phyloP scores from a whole-genome alignment of 2,888 invertebrate species.

The Scaptomyza polygonia region DNA sequence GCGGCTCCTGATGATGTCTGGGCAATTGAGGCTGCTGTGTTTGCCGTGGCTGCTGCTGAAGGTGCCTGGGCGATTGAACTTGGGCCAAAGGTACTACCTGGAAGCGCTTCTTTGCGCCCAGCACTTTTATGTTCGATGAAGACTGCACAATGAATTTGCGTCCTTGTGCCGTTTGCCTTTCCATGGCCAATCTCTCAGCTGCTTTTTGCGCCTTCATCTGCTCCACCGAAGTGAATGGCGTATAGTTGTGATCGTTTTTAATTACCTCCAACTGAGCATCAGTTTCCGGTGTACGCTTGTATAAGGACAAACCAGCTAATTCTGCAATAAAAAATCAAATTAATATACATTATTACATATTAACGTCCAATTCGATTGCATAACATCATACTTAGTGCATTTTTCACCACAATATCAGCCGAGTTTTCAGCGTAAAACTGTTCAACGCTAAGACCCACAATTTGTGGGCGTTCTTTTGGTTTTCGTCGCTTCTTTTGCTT shows the following conservation, averaged over 20 bases:
- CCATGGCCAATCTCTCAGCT: conserved; percentile 67
- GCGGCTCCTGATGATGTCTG: conserved; percentile 17
- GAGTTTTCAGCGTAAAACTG: conserved; percentile 87
- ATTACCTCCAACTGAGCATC: conserved; percentile 85
- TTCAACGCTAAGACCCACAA: conserved; percentile 88
- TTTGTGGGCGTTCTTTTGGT: conserved; percentile 83
- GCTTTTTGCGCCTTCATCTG: conserved; percentile 82
- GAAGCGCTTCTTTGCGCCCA: conserved; percentile 65
- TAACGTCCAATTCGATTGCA: background rate
- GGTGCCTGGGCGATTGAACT: conserved; percentile 34
- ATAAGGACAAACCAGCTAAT: conserved; percentile 82
- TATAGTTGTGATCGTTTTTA: conserved; percentile 93
- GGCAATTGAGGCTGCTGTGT: conserved; percentile 15
- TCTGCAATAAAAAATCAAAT: conserved; percentile 67
- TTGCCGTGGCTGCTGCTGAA: conserved; percentile 4
- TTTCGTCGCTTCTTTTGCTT: conserved; percentile 58
- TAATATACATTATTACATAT: conserved; percentile 16
- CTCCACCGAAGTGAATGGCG: conserved; percentile 88
- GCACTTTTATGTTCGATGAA: conserved; percentile 57
- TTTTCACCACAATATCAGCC: conserved; percentile 84
- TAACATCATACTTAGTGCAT: conserved; percentile 83
- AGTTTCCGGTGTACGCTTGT: conserved; percentile 81
- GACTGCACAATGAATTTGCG: conserved; percentile 71
- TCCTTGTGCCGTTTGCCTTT: conserved; percentile 58
- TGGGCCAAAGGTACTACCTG: conserved; percentile 41